Base-by-base conservation (phyloP, 1,140 invertebrate species). In the Propsilocerus akamusi region DNA sequence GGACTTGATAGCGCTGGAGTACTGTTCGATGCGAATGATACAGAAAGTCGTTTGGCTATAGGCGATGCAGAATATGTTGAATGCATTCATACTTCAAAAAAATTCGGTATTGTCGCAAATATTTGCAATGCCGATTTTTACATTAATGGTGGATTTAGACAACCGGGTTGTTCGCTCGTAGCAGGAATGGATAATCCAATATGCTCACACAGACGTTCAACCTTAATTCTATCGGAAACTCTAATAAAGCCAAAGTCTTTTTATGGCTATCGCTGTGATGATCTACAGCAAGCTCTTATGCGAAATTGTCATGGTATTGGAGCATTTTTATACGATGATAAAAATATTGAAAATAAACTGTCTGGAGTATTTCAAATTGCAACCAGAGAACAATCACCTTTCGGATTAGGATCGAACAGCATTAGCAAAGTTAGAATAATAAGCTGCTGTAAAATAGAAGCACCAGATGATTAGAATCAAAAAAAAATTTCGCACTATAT, bases 101-200 rank as follows among this genome's bases (percentile, higher is more conserved):
- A 62, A 26, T 41, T 41, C 5, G 34, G 34, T 7, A 41, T 41
- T 20, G 14, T 14, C 17, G 70, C 69, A 2, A 70, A 74, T 0
- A 58, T 80, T 46, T 79, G 80, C 4, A 73, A 81, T 57, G 76
- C 73, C 30, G 81, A 86, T 62, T 85, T 81, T 58, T 82, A 76
- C 59, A 75, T 77, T 10, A 82, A 83, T 58, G 78, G 77, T 25
- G 78, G 77, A 5, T 63, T 61, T 1, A 55, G 64, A 5, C 83
- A 86, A 58, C 77, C 79, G 5, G 83, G 82, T 2, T 87, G 84
- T 51, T 5, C 5, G 10, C 6, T 7, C 22, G 22, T 41, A 8
- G 5, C 22, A 3, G 59, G 57, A 0, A 59, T 65, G 3, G 70
- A 74, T 60, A 53, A 64, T 2, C 14, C 11, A 5, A 17, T n/a